phyloP scores from a whole-genome alignment of 2,888 invertebrate species.

The Microdon myrmicae region DNA sequence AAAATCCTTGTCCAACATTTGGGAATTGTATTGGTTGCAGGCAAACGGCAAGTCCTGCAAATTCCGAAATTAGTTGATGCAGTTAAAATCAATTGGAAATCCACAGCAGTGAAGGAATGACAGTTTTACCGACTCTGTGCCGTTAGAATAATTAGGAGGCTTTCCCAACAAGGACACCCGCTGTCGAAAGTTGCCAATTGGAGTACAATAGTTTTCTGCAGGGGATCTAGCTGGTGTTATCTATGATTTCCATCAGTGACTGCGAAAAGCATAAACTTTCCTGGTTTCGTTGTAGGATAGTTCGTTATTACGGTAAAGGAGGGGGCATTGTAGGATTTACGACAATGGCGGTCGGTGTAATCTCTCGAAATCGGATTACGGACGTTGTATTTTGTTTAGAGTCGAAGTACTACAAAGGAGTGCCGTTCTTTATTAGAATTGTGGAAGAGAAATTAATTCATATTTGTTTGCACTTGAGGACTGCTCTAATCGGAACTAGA shows the following conservation, averaged over 20 bases:
- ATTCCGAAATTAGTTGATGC: slow-evolving; percentile 22
- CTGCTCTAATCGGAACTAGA: too few species aligned
- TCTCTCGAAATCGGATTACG: slow-evolving; percentile 26
- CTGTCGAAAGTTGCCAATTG: slow-evolving; percentile 29
- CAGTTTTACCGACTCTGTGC: slow-evolving; percentile 1
- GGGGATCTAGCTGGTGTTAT: neutral
- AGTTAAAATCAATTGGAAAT: slow-evolving; percentile 23
- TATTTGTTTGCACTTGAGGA: too few species aligned
- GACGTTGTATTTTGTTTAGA: slow-evolving; percentile 20
- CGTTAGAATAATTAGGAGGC: slow-evolving; percentile 37
- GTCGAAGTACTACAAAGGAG: slow-evolving; percentile 6
- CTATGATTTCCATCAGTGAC: neutral
- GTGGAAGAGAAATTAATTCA: too few species aligned
- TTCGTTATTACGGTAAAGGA: slow-evolving; percentile 25
- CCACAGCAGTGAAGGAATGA: slow-evolving; percentile 5
- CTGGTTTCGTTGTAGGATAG: slow-evolving; percentile 7
- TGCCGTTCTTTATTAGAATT: too few species aligned
- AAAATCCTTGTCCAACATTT: slow-evolving; percentile 31
- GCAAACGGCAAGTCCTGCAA: neutral
- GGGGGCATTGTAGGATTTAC: slow-evolving; percentile 30
- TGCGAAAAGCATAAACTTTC: too few species aligned
- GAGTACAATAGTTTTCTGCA: neutral
- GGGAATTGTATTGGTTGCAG: neutral
- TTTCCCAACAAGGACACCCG: slow-evolving; percentile 21
- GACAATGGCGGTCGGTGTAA: slow-evolving; percentile 28